Conservation (phyloP, 2,113 vertebrate species). For the Alouatta palliata region DNA sequence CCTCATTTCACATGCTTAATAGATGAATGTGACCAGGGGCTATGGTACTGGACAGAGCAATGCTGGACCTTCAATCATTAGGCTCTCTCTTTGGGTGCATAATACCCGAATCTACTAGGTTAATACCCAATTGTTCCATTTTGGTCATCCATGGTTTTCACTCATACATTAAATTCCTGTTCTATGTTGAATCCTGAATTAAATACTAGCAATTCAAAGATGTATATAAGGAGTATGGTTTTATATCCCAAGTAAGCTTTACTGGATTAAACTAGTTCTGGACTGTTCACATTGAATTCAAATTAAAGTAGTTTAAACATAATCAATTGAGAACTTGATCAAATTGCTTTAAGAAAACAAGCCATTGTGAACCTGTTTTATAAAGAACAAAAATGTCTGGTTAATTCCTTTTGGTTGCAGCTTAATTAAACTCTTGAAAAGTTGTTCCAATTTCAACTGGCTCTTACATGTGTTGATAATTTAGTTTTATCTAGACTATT, state of each 20-base stretch:
- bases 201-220: background rate
- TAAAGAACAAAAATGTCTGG: conserved; percentile 35
- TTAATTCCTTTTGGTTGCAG: background rate
- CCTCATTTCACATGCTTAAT: background rate
- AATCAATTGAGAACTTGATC: background rate
- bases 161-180: background rate
- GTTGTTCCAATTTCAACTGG: background rate
- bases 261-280: background rate
- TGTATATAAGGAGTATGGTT: background rate
- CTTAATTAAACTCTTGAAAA: background rate
- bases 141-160: background rate
- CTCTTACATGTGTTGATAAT: conserved; percentile 27
- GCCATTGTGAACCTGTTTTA: background rate
- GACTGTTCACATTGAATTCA: background rate
- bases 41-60: background rate
- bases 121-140: background rate
- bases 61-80: background rate
- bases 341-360: conserved; percentile 5
- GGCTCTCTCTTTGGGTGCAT: background rate
- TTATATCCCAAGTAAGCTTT: background rate
- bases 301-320: background rate
- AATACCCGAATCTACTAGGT: background rate
- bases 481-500: background rate
- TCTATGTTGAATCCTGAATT: background rate
- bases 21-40: background rate